Evolutionary conservation across 2,113 vertebrate species (phyloP).

Genomic region (Bubo scandiacus): DNA sequence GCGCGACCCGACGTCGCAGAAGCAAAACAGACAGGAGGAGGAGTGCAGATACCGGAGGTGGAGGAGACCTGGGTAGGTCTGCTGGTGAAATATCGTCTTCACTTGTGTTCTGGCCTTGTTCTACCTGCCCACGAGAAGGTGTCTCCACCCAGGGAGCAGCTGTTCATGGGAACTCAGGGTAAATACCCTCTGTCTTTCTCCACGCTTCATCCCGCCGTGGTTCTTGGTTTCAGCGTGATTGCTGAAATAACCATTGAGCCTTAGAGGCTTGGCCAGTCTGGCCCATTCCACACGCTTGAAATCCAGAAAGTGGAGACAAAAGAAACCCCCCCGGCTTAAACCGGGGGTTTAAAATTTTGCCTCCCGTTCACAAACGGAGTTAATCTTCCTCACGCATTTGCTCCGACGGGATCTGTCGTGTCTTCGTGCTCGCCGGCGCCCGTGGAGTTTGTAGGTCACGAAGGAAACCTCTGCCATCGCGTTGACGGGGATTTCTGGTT

Average conservation of each 20-base stretch:
- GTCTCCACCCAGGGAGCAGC: not conserved
- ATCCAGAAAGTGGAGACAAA: not conserved
- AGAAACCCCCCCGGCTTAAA: not conserved
- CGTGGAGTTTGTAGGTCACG: not conserved
- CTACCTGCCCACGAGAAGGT: not conserved
- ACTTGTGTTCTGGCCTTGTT: not conserved
- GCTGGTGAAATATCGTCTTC: not conserved
- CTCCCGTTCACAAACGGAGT: rapidly evolving
- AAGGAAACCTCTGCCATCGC: not conserved
- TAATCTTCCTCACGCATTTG: not conserved
- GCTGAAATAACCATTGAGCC: not conserved
- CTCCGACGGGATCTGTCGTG: rapidly evolving
- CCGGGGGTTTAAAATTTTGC: rapidly evolving
- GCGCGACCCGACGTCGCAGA: rapidly evolving
- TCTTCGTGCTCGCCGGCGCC: rapidly evolving
- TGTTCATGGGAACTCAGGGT: not conserved
- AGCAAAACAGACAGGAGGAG: not conserved
- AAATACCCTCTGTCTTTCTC: too few species aligned
- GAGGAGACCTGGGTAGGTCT: not conserved
- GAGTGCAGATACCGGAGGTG: not conserved
- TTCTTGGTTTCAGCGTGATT: not conserved
- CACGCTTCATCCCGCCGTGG: not conserved
- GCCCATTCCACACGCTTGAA: not conserved
- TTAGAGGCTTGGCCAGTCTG: not conserved
- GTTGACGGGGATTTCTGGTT: not conserved